These are phyloP conservation scores for Gallinago solitaria DNA, from an alignment of 2,797 vertebrate genomes.

Conservation along the genomic window DNA sequence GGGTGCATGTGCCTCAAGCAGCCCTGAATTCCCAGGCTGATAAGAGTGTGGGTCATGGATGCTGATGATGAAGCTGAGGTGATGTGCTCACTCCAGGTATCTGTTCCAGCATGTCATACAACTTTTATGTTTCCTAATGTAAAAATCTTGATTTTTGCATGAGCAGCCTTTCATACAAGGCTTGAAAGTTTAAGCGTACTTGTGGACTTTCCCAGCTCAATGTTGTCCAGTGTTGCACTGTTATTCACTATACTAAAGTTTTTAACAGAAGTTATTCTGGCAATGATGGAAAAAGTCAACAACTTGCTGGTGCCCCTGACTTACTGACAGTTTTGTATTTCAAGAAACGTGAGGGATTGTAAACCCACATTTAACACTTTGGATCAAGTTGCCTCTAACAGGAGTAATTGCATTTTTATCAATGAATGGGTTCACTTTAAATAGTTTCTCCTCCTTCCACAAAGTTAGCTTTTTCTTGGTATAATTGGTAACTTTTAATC, in stretches of 20 bases:
- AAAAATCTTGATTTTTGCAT: background rate
- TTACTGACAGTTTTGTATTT: background rate
- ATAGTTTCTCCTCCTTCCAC: background rate
- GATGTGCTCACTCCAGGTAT: background rate
- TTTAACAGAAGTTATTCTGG: background rate
- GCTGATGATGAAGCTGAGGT: background rate
- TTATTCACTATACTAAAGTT: background rate
- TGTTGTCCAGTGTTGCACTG: background rate
- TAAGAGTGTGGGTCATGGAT: background rate
- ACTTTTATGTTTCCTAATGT: background rate
- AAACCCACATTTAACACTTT: background rate
- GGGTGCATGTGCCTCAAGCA: background rate
- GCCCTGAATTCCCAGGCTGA: background rate
- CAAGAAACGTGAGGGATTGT: background rate
- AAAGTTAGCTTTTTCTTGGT: background rate
- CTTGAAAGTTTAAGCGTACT: background rate
- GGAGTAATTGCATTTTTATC: background rate
- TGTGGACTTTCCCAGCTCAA: background rate
- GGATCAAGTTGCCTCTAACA: background rate
- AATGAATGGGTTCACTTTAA: background rate
- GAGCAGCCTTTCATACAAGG: background rate
- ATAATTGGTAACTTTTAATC: background rate
- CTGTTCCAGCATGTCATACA: too few species aligned
- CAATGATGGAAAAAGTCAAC: background rate
- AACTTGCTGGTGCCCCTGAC: background rate